These are phyloP conservation scores for Heliopora coerulea DNA, from an alignment of 92 coral and sea anemone genomes.

Conservation along the genomic window DNA sequence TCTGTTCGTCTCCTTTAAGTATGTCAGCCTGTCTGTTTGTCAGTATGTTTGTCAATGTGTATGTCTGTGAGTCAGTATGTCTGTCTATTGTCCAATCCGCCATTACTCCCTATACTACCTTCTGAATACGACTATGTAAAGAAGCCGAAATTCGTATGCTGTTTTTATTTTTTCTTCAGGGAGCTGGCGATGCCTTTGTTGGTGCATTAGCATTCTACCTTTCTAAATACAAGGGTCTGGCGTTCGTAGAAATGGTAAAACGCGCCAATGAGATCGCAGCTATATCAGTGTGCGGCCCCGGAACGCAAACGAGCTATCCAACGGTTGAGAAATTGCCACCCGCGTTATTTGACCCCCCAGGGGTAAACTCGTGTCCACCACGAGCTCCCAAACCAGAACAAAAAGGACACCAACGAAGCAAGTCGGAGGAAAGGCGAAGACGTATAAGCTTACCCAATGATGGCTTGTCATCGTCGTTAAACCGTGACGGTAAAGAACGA, in stretches of 20 bases:
- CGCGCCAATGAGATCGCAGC: constrained; percentile 94
- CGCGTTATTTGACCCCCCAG: constrained; percentile 61
- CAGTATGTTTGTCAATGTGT: too few relatives aligned
- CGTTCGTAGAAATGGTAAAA: constrained; percentile 88
- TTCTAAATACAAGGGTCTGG: constrained; percentile 83
- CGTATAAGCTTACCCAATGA: constrained; percentile 19
- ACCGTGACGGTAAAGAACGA: constrained; percentile 14
- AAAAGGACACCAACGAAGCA: not conserved
- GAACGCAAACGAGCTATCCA: constrained; percentile 96
- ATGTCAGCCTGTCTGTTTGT: too few relatives aligned
- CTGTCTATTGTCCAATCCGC: too few relatives aligned
- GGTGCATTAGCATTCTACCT: constrained; percentile 94
- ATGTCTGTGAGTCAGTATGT: too few relatives aligned
- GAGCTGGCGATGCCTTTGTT: constrained; percentile 99
- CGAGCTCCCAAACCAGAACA: constrained; percentile 16
- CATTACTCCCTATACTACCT: too few relatives aligned
- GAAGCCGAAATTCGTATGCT: not conserved
- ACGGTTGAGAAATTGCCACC: constrained; percentile 65
- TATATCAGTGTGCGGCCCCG: constrained; percentile 73
- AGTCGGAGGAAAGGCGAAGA: not conserved
- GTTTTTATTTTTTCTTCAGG: constrained; percentile 51
- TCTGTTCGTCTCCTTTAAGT: too few relatives aligned
- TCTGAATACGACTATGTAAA: too few relatives aligned
- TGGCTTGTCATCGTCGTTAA: not conserved
- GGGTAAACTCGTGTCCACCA: constrained; percentile 38